Evolutionary conservation across 2,113 vertebrate species (phyloP).

Genomic region (Embiotoca jacksoni): DNA sequence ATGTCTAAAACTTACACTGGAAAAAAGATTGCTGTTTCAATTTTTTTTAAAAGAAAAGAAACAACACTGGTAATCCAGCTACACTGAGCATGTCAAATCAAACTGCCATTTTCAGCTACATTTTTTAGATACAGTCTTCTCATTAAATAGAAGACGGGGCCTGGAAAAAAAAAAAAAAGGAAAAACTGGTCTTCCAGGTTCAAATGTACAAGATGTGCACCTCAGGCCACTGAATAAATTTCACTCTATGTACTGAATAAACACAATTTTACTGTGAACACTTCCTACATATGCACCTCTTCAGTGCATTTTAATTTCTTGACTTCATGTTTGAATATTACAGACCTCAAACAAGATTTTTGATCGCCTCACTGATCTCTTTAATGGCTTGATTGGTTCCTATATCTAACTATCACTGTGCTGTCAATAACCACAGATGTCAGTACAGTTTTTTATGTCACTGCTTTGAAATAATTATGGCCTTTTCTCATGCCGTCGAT

Average conservation of each 20-base stretch:
- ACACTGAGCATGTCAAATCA: slow-evolving; percentile 54
- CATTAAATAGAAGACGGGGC: background rate
- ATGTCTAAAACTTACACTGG: slow-evolving; percentile 69
- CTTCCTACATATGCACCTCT: too few relatives aligned
- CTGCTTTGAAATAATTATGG: slow-evolving; percentile 61
- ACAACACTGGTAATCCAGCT: slow-evolving; percentile 59
- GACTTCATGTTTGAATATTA: background rate
- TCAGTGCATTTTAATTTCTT: too few relatives aligned
- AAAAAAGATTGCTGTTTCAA: slow-evolving; percentile 73
- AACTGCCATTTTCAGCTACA: slow-evolving; percentile 40
- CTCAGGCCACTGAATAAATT: background rate
- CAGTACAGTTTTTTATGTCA: slow-evolving; percentile 68
- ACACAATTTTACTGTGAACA: too few relatives aligned
- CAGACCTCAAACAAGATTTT: background rate
- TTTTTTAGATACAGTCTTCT: slow-evolving; percentile 37
- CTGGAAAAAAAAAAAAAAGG: background rate
- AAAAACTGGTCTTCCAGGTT: background rate
- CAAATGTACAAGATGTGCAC: too few relatives aligned
- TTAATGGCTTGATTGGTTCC: slow-evolving; percentile 27
- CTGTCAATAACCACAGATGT: slow-evolving; percentile 60
- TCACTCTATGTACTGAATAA: background rate
- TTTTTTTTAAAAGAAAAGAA: slow-evolving; percentile 20
- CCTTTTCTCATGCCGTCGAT: slow-evolving; percentile 20
- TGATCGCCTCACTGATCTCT: slow-evolving; percentile 11
- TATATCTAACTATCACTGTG: slow-evolving; percentile 15